phyloP scores from a whole-genome alignment of 2,888 invertebrate genomes.

The Volucella bombylans region DNA sequence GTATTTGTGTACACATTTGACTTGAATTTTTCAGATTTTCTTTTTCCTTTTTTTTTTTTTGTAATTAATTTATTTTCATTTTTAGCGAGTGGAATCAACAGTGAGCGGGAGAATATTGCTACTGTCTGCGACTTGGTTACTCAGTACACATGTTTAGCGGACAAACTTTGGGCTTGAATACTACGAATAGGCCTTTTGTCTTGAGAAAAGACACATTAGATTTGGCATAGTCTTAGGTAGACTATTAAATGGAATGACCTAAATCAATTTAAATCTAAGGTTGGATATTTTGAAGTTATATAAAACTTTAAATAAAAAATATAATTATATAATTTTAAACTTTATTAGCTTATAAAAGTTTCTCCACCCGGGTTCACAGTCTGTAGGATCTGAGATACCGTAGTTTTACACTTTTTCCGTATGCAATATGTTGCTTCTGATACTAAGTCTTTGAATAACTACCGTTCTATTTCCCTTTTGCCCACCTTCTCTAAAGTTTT shows the following conservation, averaged over 20 bases:
- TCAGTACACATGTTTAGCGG: background rate
- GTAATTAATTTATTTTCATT: slow-evolving; percentile 71
- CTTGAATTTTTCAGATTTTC: slow-evolving; percentile 63
- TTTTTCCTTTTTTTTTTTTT: slow-evolving; percentile 61
- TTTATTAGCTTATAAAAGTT: no score
- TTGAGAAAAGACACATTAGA: background rate
- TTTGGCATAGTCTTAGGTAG: slow-evolving; percentile 10
- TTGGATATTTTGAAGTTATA: background rate
- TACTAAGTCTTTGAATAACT: no score
- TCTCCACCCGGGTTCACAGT: no score
- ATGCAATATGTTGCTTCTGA: no score
- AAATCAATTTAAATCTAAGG: slow-evolving; percentile 32
- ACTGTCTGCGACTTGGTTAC: background rate
- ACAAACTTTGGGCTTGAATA: background rate
- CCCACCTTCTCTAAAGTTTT: no score
- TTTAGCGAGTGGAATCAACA: slow-evolving; percentile 41
- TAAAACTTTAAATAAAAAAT: background rate
- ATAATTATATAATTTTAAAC: background rate
- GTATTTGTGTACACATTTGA: slow-evolving; percentile 64
- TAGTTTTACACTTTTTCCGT: no score
- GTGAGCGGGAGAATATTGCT: slow-evolving; percentile 9
- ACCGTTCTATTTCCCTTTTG: no score
- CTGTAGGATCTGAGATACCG: no score
- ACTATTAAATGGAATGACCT: slow-evolving; percentile 43
- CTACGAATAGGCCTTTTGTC: slow-evolving; percentile 2